Evolutionary conservation across 2,888 invertebrate species (phyloP), one percentile per base, ranked within the genome.

Genomic region (Pollenia angustigena): DNA sequence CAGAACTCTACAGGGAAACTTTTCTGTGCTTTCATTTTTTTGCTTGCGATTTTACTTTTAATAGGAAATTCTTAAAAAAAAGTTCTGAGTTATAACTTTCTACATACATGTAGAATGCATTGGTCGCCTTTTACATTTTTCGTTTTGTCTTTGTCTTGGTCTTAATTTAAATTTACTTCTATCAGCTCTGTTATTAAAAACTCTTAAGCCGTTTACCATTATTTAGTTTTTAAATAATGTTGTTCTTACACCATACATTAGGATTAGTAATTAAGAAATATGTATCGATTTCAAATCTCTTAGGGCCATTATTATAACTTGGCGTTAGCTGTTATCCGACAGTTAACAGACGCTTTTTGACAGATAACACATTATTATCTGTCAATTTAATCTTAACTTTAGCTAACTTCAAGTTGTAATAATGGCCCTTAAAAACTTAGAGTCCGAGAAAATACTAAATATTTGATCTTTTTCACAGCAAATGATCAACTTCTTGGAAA

Each of bases 1-100:
- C 60, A 52, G 32, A 52, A 46, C 52, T 12, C 23, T 23, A 14
- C 50, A 71, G 62, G 69, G n/a, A 80, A 80, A 80, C 68, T 79
- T 79, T 80, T 60, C 18, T 14, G 1, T 46, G 7, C 56, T 11
- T 56, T 46, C 23, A 46, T 18, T 50, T 68, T 56, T 56, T 56
- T 1, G 0, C 18, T 54, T 7, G n/a, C 9, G 9, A 68, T 52
- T 50, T n/a, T 40, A n/a, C 46, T 56, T 68, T 68, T 32, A 66
- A 52, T 75, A 62, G 40, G n/a, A 62, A 75, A 32, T 75, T 75
- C 75, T 75, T 62, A 32, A 7, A 50, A 14, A 48, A 48, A 48
- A 32, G 32, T 4, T 32, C 6, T 6, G 32, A 32, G 32, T 32
- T 32, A 32, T 32, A 6, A 32, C 32, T 23, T 23, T 23, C 23